Base-by-base conservation (phyloP, 2,888 invertebrate species). In the Cyclophora punctaria region DNA sequence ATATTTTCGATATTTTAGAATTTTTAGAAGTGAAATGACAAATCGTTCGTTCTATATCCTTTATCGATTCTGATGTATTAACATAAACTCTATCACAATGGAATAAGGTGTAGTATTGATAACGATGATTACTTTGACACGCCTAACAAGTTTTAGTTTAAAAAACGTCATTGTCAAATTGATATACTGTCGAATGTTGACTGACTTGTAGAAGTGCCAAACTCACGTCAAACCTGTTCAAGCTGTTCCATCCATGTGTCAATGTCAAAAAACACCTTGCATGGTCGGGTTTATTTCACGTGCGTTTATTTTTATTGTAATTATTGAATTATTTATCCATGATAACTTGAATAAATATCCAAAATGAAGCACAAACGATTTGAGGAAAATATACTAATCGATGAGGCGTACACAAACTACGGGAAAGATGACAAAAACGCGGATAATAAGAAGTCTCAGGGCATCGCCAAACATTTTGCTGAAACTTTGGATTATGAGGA, bases 281-380 rank as follows among this genome's bases (percentile, higher is more conserved):
- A 49, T 51, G 46, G 46, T 46, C 33, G n/a, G 20, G 20, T 34
- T 7, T 3, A 57, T 57, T 67, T 71, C 75, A 76, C 78, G 73
- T 78, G 73, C 70, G 65, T 60, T 58, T 62, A 41, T 57, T 55
- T 55, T 51, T 55, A 51, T 48, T 52, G 41, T 5, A 46, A 48
- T 45, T 33, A 48, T 53, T 44, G 34, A 43, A 43, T 44, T 4
- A 3, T 3, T 4, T 44, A 6, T 44, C 6, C 6, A 44, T 42
- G 41, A 42, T 34, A 44, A 50, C 37, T 20, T 20, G 20, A 20
- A 41, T 49, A 64, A 51, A 59, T 51, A 50, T 48, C 7, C 33
- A 80, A 69, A 67, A 87, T 89, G 89, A 89, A 89, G 66, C 89
- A 89, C 58, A 89, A 86, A 60, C 77, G 89, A 50, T 89, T 89